Percentiles rank a stretch among this genome's conserved stretches.
Evolutionary conservation across 2,888 invertebrate genomes (phyloP).

Genomic region (Apotomis turbidana): DNA sequence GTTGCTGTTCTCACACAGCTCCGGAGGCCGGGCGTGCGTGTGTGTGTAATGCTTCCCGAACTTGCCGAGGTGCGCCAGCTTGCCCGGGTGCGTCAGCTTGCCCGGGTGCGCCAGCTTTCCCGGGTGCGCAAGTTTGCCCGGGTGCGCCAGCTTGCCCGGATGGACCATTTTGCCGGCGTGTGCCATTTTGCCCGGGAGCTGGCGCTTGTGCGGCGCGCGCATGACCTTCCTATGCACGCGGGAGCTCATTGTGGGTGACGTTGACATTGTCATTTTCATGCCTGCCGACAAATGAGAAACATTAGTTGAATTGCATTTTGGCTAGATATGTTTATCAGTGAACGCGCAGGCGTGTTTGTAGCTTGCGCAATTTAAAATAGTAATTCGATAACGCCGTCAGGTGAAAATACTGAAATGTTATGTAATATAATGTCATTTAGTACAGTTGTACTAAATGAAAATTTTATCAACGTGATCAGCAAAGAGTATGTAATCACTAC

Average conservation of each 20-base stretch:
- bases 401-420: too few relatives aligned
- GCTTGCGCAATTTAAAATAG: too few relatives aligned
- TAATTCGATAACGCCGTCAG: too few relatives aligned
- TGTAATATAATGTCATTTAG: too few relatives aligned
- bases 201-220: conserved; percentile 86
- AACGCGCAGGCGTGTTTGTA: too few relatives aligned
- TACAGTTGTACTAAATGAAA: too few relatives aligned
- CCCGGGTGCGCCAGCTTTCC: conserved; percentile 65
- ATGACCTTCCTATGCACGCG: conserved; percentile 87
- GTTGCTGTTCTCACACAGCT: conserved; percentile 93
- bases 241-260: conserved; percentile 86
- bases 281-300: conserved; percentile 78
- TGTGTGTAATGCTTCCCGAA: conserved; percentile 76
- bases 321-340: too few relatives aligned
- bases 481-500: too few relatives aligned
- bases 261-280: conserved; percentile 90
- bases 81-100: conserved; percentile 59
- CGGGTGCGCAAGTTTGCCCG: conserved; percentile 64
- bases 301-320: conserved; percentile 47
- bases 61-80: conserved; percentile 63
- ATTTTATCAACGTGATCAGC: too few relatives aligned
- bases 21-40: conserved; percentile 78
- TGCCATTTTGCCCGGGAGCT: conserved; percentile 76
- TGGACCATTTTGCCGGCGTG: conserved; percentile 78
- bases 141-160: conserved; percentile 71